A percentile compares a stretch with the other conserved stretches of the same genome.
Conservation (phyloP, 2,888 invertebrate species). For the Dorcus hopei region DNA sequence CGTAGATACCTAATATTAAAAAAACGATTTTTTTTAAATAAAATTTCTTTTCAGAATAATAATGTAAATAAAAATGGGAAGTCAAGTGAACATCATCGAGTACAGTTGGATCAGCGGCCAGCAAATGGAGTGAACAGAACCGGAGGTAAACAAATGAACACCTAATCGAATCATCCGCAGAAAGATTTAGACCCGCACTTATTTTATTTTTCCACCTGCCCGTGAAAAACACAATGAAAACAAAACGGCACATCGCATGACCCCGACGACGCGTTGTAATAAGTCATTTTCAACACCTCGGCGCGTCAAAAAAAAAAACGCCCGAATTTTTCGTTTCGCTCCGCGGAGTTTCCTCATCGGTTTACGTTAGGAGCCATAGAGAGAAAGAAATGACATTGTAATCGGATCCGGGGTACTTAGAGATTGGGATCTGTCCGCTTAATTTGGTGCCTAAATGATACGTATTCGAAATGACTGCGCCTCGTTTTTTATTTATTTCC, state of each 20-base stretch:
- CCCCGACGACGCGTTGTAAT: too few relatives aligned
- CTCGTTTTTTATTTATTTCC: conserved; percentile 19
- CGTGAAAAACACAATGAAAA: too few relatives aligned
- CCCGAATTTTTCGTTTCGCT: not conserved
- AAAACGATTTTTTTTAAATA: too few relatives aligned
- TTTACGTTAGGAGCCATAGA: not conserved
- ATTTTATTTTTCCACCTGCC: conserved; percentile 18
- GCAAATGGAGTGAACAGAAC: conserved; percentile 47
- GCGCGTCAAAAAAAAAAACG: not conserved
- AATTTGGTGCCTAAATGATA: conserved; percentile 35
- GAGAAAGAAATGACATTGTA: conserved; percentile 5
- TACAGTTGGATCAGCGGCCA: conserved; percentile 45
- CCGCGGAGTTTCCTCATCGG: not conserved
- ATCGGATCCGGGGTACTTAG: conserved; percentile 11
- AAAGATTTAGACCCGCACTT: conserved; percentile 24
- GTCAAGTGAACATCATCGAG: conserved; percentile 36
- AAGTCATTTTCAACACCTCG: not conserved
- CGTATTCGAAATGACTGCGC: conserved; percentile 31
- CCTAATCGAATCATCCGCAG: conserved; percentile 45
- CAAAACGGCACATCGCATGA: too few relatives aligned
- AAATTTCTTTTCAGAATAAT: not conserved
- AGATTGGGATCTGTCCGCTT: conserved; percentile 29
- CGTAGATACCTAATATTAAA: too few relatives aligned
- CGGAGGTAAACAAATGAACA: conserved; percentile 46
- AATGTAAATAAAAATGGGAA: conserved; percentile 32